Percentiles rank a stretch among this genome's conserved stretches.
phyloP scores from a whole-genome alignment of 2,888 invertebrate species.

The Caenorhabditis plicata region DNA sequence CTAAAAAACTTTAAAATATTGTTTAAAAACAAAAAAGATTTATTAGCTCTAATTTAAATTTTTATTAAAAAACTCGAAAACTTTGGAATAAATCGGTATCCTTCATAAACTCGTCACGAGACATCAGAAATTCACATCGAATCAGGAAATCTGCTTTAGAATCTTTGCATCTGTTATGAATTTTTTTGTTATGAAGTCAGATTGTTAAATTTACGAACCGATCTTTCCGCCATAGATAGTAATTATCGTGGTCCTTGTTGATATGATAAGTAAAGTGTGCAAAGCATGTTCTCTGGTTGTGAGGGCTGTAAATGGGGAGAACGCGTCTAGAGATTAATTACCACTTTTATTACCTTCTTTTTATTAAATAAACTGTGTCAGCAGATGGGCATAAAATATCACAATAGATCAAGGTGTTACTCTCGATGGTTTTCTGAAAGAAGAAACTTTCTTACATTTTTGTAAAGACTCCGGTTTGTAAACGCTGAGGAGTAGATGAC shows the following conservation, averaged over 20 bases:
- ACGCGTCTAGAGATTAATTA: neutral
- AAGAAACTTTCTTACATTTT: no score
- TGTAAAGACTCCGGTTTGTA: no score
- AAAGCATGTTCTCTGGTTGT: slow-evolving; percentile 49
- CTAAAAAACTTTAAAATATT: neutral
- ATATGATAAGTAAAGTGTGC: slow-evolving; percentile 58
- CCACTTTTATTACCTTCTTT: slow-evolving; percentile 5
- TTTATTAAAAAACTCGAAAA: no score
- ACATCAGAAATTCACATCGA: slow-evolving; percentile 55
- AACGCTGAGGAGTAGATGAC: no score
- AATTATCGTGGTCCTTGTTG: slow-evolving; percentile 49
- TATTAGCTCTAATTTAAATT: no score
- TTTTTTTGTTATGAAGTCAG: neutral
- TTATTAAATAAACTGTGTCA: slow-evolving; percentile 57
- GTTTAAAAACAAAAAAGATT: neutral
- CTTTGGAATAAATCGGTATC: slow-evolving; percentile 54
- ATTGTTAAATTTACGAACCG: slow-evolving; percentile 21
- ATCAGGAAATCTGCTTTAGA: slow-evolving; percentile 56
- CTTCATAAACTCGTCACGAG: slow-evolving; percentile 40
- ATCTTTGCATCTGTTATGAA: slow-evolving; percentile 41
- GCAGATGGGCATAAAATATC: slow-evolving; percentile 56
- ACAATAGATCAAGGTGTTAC: slow-evolving; percentile 41
- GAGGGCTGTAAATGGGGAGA: slow-evolving; percentile 12
- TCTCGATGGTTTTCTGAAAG: no score
- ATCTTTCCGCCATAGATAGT: slow-evolving; percentile 55